Evolutionary conservation across 2,113 vertebrate genomes (phyloP).

Genomic region (Fulmarus glacialis): DNA sequence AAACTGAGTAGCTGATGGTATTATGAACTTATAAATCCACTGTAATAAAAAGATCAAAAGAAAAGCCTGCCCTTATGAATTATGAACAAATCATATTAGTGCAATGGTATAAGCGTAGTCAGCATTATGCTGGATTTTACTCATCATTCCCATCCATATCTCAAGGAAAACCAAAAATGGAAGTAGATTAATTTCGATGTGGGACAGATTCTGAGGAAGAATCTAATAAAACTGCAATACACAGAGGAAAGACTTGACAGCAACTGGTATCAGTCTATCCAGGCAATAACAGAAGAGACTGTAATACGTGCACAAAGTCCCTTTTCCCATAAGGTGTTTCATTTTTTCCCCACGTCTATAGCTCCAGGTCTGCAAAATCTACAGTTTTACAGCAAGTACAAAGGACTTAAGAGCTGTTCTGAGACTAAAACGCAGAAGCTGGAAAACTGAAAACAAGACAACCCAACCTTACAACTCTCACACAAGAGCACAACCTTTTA

Average conservation of each 20-base stretch:
- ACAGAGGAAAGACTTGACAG: conserved; percentile 6
- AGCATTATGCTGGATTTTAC: background rate
- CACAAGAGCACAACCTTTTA: background rate
- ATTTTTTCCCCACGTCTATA: background rate
- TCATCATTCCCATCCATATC: background rate
- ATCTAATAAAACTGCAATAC: conserved; percentile 23
- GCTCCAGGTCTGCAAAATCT: conserved; percentile 6
- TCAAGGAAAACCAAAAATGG: background rate
- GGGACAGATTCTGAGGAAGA: background rate
- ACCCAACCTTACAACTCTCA: background rate
- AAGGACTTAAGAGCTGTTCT: conserved; percentile 26
- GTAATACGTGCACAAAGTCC: background rate
- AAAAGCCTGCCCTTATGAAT: background rate
- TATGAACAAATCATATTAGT: background rate
- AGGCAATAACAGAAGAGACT: conserved; percentile 12
- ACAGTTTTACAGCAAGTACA: background rate
- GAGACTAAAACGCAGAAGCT: background rate
- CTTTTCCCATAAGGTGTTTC: background rate
- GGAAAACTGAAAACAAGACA: background rate
- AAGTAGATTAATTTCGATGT: background rate
- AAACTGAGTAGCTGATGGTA: background rate
- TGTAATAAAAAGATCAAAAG: background rate
- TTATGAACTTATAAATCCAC: conserved; percentile 19
- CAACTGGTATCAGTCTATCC: background rate
- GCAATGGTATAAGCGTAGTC: background rate